phyloP scores from a whole-genome alignment of 2,797 vertebrate species.

The Mareca penelope region DNA sequence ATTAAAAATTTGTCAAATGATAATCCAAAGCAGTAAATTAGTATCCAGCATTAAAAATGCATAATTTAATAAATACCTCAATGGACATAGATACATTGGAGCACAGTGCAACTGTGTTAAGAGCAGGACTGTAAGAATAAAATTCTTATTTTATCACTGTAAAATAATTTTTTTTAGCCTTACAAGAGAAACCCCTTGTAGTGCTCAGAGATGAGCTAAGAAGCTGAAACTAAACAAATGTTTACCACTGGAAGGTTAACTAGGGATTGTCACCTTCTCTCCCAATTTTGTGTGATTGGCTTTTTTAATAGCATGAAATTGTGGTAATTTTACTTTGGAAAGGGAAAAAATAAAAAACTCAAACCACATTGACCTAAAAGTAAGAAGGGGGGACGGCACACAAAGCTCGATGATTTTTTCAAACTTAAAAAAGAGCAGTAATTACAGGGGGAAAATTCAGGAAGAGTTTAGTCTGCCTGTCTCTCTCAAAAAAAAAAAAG shows the following conservation, averaged over 20 bases:
- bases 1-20: neutral
- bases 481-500: neutral
- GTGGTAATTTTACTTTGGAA: slow-evolving; percentile 45
- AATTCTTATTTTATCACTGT: no score
- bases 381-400: neutral
- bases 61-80: neutral
- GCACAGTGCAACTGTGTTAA: neutral
- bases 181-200: neutral
- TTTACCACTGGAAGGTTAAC: neutral
- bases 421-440: slow-evolving; percentile 53
- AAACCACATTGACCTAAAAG: slow-evolving; percentile 25
- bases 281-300: neutral
- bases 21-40: neutral
- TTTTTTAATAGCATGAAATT: slow-evolving; percentile 16
- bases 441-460: slow-evolving; percentile 35
- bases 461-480: neutral
- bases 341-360: neutral
- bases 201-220: neutral
- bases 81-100: neutral
- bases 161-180: neutral
- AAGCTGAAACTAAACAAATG: neutral
- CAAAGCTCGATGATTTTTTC: neutral
- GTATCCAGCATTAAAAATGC: neutral
- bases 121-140: no score
- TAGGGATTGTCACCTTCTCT: neutral